phyloP scores from a whole-genome alignment of 2,113 vertebrate species.

The Hippoglossus stenolepis region DNA sequence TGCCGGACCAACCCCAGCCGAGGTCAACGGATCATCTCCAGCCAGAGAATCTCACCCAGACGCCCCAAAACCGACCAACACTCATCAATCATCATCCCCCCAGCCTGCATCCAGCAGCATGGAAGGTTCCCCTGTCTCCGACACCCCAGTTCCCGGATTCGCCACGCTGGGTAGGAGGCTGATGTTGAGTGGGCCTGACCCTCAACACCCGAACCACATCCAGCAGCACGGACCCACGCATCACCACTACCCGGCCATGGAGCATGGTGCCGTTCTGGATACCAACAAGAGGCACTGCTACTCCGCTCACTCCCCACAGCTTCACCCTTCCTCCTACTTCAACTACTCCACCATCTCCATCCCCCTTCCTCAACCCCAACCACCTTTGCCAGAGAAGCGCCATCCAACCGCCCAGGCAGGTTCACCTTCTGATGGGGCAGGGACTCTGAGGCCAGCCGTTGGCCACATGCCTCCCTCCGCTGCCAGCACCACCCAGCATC shows the following conservation, averaged over 20 bases:
- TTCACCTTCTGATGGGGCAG: conserved; percentile 57
- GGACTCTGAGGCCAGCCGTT: conserved; percentile 53
- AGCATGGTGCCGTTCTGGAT: conserved; percentile 62
- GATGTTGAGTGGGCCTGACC: conserved; percentile 74
- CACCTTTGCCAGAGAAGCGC: conserved; percentile 89
- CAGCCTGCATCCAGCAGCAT: conserved; percentile 68
- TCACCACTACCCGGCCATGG: conserved; percentile 55
- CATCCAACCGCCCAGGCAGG: conserved; percentile 66
- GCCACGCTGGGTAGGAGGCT: conserved; percentile 82
- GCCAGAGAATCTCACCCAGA: conserved; percentile 38
- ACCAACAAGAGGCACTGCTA: conserved; percentile 66
- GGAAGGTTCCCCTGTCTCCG: conserved; percentile 80
- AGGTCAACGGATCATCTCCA: conserved; percentile 55
- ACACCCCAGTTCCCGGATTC: conserved; percentile 80
- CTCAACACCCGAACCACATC: conserved; percentile 45
- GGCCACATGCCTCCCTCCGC: conserved; percentile 42
- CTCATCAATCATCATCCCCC: conserved; percentile 50
- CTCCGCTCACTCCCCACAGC: conserved; percentile 65
- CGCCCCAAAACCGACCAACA: conserved; percentile 39
- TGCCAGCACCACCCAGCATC: conserved; percentile 48
- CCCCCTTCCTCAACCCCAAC: conserved; percentile 80
- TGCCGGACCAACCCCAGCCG: conserved; percentile 14
- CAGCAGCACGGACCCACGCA: conserved; percentile 58
- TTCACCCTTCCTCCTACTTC: conserved; percentile 54
- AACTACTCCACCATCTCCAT: conserved; percentile 75